A percentile compares a stretch with the other conserved stretches of the same genome.
Evolutionary conservation across 2,797 vertebrate species (phyloP).

Genomic region (Anguilla marmorata): DNA sequence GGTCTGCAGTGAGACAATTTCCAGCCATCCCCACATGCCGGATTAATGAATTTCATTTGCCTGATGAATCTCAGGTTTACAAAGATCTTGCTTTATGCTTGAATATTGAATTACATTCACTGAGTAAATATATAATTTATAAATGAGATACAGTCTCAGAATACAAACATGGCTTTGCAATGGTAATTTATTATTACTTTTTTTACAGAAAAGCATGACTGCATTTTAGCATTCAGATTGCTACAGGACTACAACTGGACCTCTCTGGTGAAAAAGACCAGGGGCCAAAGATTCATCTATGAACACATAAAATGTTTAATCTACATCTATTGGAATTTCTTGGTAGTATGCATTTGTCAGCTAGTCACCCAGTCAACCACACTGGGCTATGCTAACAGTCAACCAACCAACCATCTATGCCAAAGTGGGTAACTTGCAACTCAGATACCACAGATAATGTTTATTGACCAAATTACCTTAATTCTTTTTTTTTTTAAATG

Average conservation of each 20-base stretch:
- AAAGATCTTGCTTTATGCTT: constrained; percentile 5
- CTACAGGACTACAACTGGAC: background rate
- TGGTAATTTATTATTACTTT: background rate
- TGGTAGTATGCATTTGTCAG: background rate
- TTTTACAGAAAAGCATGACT: background rate
- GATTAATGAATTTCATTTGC: constrained; percentile 7
- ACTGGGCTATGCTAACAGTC: background rate
- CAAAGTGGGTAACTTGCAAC: background rate
- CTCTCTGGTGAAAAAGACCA: background rate
- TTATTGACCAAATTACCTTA: background rate
- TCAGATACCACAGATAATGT: background rate
- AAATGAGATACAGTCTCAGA: background rate
- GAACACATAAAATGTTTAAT: background rate
- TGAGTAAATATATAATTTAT: background rate
- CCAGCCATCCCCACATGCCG: background rate
- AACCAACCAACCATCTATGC: background rate
- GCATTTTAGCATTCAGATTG: background rate
- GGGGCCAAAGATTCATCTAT: background rate
- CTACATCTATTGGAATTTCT: background rate
- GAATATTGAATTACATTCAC: background rate
- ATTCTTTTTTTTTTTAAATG: constrained; percentile 28
- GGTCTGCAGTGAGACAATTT: constrained; percentile 20
- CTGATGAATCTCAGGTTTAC: constrained; percentile 10
- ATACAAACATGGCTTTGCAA: background rate
- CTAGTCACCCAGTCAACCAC: background rate